Conservation (phyloP, 2,888 invertebrate genomes). For the Brachyptera risi region DNA sequence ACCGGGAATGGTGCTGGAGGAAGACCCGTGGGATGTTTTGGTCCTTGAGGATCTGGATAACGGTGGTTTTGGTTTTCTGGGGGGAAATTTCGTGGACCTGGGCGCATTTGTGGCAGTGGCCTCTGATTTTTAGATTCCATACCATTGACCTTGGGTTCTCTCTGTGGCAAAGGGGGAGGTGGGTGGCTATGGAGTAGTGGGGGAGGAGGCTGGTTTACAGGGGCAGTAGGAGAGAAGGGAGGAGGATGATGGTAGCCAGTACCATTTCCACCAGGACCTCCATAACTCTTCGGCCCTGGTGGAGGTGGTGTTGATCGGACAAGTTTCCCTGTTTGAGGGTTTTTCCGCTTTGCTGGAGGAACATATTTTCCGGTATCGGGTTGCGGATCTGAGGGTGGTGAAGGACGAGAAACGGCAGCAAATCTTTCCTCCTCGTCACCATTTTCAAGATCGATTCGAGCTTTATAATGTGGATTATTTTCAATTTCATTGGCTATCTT, state of each 20-base stretch:
- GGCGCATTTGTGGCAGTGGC: constrained; percentile 22
- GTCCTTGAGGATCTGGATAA: constrained; percentile 1
- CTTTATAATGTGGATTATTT: constrained; percentile 74
- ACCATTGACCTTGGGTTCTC: constrained; percentile 31
- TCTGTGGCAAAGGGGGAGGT: constrained; percentile 25
- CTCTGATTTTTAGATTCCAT: constrained; percentile 26
- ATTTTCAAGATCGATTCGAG: constrained; percentile 82
- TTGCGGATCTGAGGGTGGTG: constrained; percentile 35
- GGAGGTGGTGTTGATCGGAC: constrained; percentile 60
- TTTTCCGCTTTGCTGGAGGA: constrained; percentile 74
- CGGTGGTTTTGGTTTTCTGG: background rate
- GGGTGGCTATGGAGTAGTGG: constrained; percentile 24
- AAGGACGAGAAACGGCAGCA: constrained; percentile 76
- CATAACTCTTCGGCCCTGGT: constrained; percentile 27
- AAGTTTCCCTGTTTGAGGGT: constrained; percentile 56
- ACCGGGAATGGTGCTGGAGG: constrained; percentile 27
- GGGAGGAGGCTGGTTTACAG: constrained; percentile 18
- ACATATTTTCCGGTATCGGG: constrained; percentile 60
- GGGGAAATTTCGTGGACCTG: constrained; percentile 15
- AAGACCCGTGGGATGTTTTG: constrained; percentile 17
- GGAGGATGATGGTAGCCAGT: constrained; percentile 11
- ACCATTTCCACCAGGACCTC: constrained; percentile 3
- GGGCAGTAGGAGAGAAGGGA: background rate
- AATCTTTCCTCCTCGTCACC: constrained; percentile 84
- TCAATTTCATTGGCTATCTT: constrained; percentile 93